Evolutionary conservation across 2,113 vertebrate species (phyloP).

Genomic region (Lampris incognitus): DNA sequence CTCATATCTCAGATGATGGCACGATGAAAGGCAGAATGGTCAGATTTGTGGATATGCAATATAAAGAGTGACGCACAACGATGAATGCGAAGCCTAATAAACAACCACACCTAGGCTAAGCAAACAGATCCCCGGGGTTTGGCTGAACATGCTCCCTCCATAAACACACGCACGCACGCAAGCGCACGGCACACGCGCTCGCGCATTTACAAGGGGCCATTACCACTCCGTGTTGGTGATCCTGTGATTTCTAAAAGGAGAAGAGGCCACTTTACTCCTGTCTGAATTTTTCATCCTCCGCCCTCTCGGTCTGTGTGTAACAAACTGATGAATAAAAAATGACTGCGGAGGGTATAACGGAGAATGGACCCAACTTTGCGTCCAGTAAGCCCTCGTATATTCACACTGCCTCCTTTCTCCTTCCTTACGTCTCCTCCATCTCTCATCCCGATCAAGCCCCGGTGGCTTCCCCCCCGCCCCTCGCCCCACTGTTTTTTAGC

Average conservation of each 20-base stretch:
- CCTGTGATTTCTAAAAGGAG: constrained; percentile 66
- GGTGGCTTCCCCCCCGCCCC: constrained; percentile 17
- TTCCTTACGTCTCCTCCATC: constrained; percentile 14
- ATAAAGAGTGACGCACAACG: too few species aligned
- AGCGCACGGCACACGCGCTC: constrained; percentile 14
- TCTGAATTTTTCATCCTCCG: constrained; percentile 78
- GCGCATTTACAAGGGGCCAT: constrained; percentile 40
- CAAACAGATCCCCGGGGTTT: too few species aligned
- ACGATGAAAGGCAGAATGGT: too few species aligned
- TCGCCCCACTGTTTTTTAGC: constrained; percentile 1
- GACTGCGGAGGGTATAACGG: constrained; percentile 64
- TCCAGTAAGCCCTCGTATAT: constrained; percentile 26
- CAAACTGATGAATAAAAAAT: constrained; percentile 78
- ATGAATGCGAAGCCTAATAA: too few species aligned
- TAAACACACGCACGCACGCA: constrained; percentile 19
- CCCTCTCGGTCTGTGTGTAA: constrained; percentile 70
- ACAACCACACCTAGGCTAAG: too few species aligned
- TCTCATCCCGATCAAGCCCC: constrained; percentile 5
- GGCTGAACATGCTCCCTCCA: not conserved
- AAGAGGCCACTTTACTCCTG: constrained; percentile 47
- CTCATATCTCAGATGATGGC: too few species aligned
- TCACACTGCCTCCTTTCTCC: constrained; percentile 11
- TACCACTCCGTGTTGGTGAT: constrained; percentile 67
- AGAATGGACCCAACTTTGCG: constrained; percentile 63
- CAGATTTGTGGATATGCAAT: too few species aligned